Percentiles rank a stretch among this genome's conserved stretches.
Evolutionary conservation across 1,140 invertebrate genomes (phyloP).

Genomic region (Ectropis grisescens): DNA sequence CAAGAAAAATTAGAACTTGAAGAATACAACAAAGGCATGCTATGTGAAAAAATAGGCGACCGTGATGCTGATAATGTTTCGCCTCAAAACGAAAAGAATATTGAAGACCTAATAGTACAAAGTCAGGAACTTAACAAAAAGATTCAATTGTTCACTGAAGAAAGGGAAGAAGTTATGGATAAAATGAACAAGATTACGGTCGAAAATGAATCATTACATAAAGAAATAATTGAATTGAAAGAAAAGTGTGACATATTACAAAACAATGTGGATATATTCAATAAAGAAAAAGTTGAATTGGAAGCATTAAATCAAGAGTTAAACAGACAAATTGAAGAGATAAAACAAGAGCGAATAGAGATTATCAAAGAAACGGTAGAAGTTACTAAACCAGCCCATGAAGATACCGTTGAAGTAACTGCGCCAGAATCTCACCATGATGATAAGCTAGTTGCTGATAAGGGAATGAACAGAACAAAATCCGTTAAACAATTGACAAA

Average conservation of each 20-base stretch:
- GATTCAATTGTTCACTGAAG: conserved; percentile 75
- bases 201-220: conserved; percentile 72
- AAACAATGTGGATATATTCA: conserved; percentile 68
- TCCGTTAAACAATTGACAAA: conserved; percentile 64
- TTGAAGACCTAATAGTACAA: conserved; percentile 70
- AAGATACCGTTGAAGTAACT: conserved; percentile 32
- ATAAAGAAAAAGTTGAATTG: conserved; percentile 71
- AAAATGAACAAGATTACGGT: conserved; percentile 75
- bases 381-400: conserved; percentile 31
- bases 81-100: conserved; percentile 65
- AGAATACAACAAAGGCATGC: conserved; percentile 61
- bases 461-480: conserved; percentile 42
- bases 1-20: conserved; percentile 74
- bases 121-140: conserved; percentile 74
- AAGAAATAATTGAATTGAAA: conserved; percentile 70
- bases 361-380: conserved; percentile 57
- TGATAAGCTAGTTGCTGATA: conserved; percentile 42
- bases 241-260: conserved; percentile 68
- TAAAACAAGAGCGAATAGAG: conserved; percentile 50
- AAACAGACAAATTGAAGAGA: conserved; percentile 53
- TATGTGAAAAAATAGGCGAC: conserved; percentile 19
- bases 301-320: conserved; percentile 46
- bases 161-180: conserved; percentile 77
- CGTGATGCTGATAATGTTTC: conserved; percentile 26
- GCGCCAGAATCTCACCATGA: conserved; percentile 30